phyloP scores from a whole-genome alignment of 2,888 invertebrate genomes.

The Calliopum simillimum region DNA sequence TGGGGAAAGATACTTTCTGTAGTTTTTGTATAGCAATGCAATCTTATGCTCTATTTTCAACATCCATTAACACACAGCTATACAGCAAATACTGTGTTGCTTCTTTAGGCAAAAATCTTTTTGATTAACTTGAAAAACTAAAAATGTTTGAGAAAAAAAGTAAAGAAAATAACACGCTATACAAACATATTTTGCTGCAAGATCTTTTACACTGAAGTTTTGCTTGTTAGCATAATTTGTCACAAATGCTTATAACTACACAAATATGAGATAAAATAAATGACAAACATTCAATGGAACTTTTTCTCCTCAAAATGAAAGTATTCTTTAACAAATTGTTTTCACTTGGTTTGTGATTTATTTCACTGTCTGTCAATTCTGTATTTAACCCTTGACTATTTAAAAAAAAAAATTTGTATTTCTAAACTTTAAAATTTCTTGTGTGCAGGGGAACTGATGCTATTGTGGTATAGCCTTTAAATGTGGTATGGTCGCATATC shows the following conservation, averaged over 20 bases:
- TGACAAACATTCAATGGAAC: constrained; percentile 31
- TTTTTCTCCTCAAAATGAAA: constrained; percentile 19
- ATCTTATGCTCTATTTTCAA: background rate
- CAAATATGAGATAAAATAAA: background rate
- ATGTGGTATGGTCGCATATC: too few species aligned
- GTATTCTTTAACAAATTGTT: constrained; percentile 31
- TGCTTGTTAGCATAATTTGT: constrained; percentile 2
- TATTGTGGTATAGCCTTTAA: too few species aligned
- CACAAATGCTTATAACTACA: background rate
- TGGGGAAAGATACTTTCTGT: background rate
- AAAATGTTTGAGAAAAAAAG: too few species aligned
- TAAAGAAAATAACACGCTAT: too few species aligned
- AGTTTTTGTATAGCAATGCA: background rate
- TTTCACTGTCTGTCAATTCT: background rate
- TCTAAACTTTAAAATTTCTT: too few species aligned
- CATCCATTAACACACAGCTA: background rate
- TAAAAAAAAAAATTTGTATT: too few species aligned
- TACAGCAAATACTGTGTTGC: background rate
- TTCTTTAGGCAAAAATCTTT: background rate
- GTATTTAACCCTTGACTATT: background rate
- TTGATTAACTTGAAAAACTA: background rate
- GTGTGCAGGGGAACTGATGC: too few species aligned
- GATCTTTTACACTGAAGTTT: background rate
- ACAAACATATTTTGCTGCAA: too few species aligned
- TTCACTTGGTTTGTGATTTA: constrained; percentile 23